Evolutionary conservation across 2,113 vertebrate species (phyloP).

Genomic region (Gallinago undulata): DNA sequence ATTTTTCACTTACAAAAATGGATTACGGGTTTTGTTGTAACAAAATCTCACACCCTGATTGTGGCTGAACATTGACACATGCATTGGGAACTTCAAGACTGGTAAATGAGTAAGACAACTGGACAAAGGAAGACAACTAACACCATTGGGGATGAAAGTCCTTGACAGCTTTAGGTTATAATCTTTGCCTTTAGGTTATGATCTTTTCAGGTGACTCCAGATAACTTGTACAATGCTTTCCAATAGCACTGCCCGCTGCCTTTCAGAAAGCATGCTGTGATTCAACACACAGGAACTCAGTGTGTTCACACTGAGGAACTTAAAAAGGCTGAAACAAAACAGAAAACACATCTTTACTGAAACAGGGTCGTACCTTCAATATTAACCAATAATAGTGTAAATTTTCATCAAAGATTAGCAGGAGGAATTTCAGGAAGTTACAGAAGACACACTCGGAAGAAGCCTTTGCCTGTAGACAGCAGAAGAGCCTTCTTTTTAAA

Average conservation of each 20-base stretch:
- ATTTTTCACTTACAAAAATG: not conserved
- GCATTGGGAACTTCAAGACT: not conserved
- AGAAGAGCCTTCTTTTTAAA: not conserved
- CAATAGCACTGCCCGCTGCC: not conserved
- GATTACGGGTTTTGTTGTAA: not conserved
- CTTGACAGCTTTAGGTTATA: not conserved
- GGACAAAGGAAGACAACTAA: not conserved
- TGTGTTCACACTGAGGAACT: not conserved
- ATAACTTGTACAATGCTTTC: not conserved
- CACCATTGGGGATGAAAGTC: not conserved
- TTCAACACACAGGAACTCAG: not conserved
- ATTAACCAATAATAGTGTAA: not conserved
- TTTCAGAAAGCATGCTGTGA: not conserved
- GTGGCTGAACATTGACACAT: not conserved
- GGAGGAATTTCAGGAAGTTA: not conserved
- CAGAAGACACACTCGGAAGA: not conserved
- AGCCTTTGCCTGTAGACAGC: not conserved
- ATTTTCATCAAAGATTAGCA: not conserved
- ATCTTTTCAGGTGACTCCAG: not conserved
- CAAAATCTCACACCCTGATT: not conserved
- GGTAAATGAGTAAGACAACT: not conserved
- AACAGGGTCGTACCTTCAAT: not conserved
- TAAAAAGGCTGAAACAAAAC: not conserved
- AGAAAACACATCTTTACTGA: not conserved
- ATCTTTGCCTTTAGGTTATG: not conserved